A percentile compares a stretch with the other conserved stretches of the same genome.
These are phyloP conservation scores for Hydrozoanthus gracilis DNA, from an alignment of 92 coral and sea anemone genomes.

Conservation along the genomic window DNA sequence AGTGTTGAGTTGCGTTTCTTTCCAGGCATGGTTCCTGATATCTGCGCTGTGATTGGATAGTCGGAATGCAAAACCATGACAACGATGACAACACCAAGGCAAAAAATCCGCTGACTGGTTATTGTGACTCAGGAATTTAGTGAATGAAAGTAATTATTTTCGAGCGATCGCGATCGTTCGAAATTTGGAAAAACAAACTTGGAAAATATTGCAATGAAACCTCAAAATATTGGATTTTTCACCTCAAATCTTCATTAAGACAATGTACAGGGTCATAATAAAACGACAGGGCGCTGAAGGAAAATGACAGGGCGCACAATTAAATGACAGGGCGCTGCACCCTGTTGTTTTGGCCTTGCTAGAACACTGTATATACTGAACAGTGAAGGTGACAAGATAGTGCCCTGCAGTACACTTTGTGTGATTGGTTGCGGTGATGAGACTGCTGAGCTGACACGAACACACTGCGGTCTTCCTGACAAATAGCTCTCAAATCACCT, in stretches of 20 bases:
- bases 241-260: conserved; percentile 15
- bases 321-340: not conserved
- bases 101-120: not conserved
- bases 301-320: conserved; percentile 1
- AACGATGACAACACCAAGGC: not conserved
- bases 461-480: no score
- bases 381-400: no score
- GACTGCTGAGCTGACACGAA: no score
- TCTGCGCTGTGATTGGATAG: no score
- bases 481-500: no score
- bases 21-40: no score
- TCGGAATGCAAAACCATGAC: not conserved
- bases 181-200: not conserved
- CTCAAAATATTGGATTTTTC: not conserved
- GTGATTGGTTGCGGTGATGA: no score
- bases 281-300: conserved; percentile 6
- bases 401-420: no score
- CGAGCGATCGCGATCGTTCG: not conserved
- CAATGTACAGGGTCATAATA: conserved; percentile 2
- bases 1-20: no score
- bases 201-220: not conserved
- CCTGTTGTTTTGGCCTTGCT: no score
- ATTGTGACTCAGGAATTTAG: not conserved
- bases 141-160: not conserved
- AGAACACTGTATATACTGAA: not conserved